phyloP scores from a whole-genome alignment of 2,888 invertebrate species.

The Cantharis flavilabris region DNA sequence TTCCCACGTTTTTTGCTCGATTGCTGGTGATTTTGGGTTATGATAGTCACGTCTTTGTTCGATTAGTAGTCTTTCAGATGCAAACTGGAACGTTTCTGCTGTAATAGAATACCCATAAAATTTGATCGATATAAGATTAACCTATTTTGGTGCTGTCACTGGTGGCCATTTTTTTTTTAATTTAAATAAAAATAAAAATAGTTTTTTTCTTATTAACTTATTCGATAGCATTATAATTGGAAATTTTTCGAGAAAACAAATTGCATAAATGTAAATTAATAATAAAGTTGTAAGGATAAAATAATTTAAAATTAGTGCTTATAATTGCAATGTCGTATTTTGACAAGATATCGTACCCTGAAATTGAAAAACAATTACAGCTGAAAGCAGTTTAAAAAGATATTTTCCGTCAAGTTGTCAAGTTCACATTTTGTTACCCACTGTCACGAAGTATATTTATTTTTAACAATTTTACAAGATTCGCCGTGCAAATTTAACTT shows the following conservation, averaged over 20 bases:
- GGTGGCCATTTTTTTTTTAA: not conserved
- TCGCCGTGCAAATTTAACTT: not conserved
- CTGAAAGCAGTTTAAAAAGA: constrained; percentile 14
- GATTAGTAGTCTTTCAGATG: constrained; percentile 21
- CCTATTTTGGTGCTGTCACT: constrained; percentile 17
- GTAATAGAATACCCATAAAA: not conserved
- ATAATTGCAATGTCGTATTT: constrained; percentile 30
- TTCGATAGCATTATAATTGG: not conserved
- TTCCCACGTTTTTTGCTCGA: constrained; percentile 47
- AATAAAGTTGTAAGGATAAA: not conserved
- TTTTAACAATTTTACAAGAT: not conserved
- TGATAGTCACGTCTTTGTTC: constrained; percentile 44
- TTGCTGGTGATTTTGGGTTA: constrained; percentile 45
- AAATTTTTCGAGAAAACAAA: not conserved
- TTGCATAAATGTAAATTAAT: not conserved
- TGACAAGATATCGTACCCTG: constrained; percentile 26
- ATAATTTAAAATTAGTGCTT: not conserved
- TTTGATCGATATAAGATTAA: constrained; percentile 8
- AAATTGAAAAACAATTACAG: constrained; percentile 28
- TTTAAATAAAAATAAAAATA: not conserved
- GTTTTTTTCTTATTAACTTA: not conserved
- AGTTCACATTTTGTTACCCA: not conserved
- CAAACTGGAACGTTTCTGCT: constrained; percentile 19
- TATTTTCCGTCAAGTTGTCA: constrained; percentile 30
- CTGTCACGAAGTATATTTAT: not conserved